A percentile compares a stretch with the other conserved stretches of the same genome.
These are phyloP conservation scores for Aelia acuminata DNA, from an alignment of 2,888 invertebrate species.

Conservation along the genomic window DNA sequence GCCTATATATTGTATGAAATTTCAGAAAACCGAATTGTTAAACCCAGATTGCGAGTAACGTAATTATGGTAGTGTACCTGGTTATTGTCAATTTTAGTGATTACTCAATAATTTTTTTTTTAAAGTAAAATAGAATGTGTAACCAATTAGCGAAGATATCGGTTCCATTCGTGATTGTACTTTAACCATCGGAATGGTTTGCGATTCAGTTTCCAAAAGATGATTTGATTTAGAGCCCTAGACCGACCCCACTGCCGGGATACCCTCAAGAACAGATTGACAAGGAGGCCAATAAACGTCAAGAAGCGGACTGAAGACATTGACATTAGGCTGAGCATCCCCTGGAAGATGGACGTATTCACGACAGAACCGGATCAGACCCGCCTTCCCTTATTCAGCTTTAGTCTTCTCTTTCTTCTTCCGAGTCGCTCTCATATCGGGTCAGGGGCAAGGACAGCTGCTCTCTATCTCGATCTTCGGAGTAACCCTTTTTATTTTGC, in stretches of 20 bases:
- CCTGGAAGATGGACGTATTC: neutral
- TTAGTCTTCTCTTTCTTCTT: conserved; percentile 1
- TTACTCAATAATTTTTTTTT: no score
- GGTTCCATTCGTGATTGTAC: no score
- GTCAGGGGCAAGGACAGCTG: conserved; percentile 18
- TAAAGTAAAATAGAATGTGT: no score
- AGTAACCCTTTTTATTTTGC: neutral
- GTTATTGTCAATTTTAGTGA: no score
- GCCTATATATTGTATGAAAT: no score
- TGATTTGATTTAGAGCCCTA: neutral
- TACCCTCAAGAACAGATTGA: neutral
- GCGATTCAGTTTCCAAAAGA: neutral
- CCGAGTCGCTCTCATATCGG: conserved; percentile 3
- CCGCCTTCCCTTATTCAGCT: neutral
- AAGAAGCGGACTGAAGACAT: neutral
- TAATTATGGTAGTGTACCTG: no score
- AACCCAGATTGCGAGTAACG: no score
- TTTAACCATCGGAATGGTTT: neutral
- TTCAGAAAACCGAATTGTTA: no score
- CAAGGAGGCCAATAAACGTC: neutral
- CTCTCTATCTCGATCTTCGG: neutral
- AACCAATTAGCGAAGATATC: no score
- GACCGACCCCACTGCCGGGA: neutral
- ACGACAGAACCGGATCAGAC: neutral
- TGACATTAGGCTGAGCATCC: neutral